Base-by-base conservation (phyloP, 1,140 invertebrate genomes). In the Sinella curviseta region DNA sequence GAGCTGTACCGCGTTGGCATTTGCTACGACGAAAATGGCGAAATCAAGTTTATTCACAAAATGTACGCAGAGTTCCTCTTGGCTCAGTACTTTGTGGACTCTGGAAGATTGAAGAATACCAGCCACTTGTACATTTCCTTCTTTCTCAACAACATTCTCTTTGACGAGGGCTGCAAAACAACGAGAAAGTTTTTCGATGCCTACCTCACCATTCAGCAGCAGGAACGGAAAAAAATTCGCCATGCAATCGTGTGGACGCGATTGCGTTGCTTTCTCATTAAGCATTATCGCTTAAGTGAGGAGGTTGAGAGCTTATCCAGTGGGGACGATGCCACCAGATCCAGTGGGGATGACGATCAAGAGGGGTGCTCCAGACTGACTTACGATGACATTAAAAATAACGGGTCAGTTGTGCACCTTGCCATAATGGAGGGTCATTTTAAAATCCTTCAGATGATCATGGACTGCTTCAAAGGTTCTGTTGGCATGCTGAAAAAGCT, bases 81-180 rank as follows among this genome's bases (percentile, higher is more conserved):
- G 12, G 65, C 65, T 14, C 65, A 70, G 24, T 70, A 31, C 31
- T 70, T 70, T 33, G 57, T 70, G 8, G 65, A 70, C 31, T 70
- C 8, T 30, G 65, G 65, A 8, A 30, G 65, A 33, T 30, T 70
- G 1, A 70, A 70, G 65, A 70, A 70, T n/a, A 70, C 26, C 28
- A 24, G 65, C 12, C 12, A 2, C 28, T 33, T 31, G 4, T 70
- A 31, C 30, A 33, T 70, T 24, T 14, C 8, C 12, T 70, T 70
- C n/a, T 70, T 70, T n/a, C 31, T 70, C 30, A 33, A 14, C 8
- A 30, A 33, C 2, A 33, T 70, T 33, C 30, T 70, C 8, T 70
- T 70, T n/a, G 65, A 70, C 26, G 28, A 70, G 31, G 28, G 31
- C 14, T 3, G 26, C 12, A 33, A 70, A 30, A 33, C 3, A 4